Percentiles rank a stretch among this genome's conserved stretches.
Evolutionary conservation across 2,888 invertebrate genomes (phyloP).

Genomic region (Psylliodes chrysocephalus): DNA sequence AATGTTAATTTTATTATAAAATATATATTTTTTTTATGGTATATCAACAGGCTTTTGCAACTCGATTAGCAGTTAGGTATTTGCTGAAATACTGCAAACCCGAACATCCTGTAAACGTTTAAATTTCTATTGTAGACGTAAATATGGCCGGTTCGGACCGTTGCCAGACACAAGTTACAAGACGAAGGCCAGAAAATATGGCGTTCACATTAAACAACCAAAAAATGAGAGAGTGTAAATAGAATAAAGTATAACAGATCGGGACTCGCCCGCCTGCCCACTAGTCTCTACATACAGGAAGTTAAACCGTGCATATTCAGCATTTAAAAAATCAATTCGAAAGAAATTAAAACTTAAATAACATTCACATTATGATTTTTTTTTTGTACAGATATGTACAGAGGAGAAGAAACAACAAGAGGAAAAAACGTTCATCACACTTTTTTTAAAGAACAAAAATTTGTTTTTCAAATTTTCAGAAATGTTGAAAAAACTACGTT

Average conservation of each 20-base stretch:
- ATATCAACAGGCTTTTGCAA: too few species aligned
- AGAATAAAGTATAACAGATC: slow-evolving; percentile 58
- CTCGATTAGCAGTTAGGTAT: too few species aligned
- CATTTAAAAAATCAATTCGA: slow-evolving; percentile 50
- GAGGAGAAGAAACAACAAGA: slow-evolving; percentile 51
- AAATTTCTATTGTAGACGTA: slow-evolving; percentile 1
- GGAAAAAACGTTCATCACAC: slow-evolving; percentile 50
- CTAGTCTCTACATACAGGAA: slow-evolving; percentile 65
- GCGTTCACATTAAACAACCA: slow-evolving; percentile 56
- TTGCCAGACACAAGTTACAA: slow-evolving; percentile 13
- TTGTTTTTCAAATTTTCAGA: slow-evolving; percentile 8
- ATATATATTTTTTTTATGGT: too few species aligned
- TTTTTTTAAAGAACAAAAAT: slow-evolving; percentile 12
- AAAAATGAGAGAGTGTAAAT: slow-evolving; percentile 54
- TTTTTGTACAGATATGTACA: slow-evolving; percentile 62
- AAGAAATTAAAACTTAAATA: slow-evolving; percentile 31
- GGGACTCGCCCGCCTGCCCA: slow-evolving; percentile 55
- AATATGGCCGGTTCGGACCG: not conserved
- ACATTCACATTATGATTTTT: slow-evolving; percentile 38
- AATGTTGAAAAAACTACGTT: slow-evolving; percentile 29
- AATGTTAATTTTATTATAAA: too few species aligned
- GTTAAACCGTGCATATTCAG: slow-evolving; percentile 66
- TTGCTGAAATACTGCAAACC: too few species aligned
- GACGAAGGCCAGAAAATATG: slow-evolving; percentile 29
- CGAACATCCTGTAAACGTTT: not conserved